phyloP scores from a whole-genome alignment of 2,888 invertebrate genomes.

The Melinopterus prodromus region DNA sequence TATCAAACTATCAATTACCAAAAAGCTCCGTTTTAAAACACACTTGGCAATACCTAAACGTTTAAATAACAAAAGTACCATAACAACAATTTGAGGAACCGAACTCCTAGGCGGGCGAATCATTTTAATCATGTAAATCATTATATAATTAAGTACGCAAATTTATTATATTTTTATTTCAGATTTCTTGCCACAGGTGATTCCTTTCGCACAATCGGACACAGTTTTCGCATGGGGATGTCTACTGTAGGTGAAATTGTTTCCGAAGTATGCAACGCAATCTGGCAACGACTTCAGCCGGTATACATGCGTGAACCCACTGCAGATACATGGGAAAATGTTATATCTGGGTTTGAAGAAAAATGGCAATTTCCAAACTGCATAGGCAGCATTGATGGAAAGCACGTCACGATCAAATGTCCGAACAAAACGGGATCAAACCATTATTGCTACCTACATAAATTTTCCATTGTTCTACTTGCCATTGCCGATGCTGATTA shows the following conservation, averaged over 20 bases:
- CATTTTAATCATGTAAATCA: too few relatives aligned
- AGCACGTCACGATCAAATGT: constrained; percentile 40
- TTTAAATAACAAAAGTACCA: too few relatives aligned
- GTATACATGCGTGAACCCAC: constrained; percentile 38
- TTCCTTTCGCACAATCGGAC: constrained; percentile 39
- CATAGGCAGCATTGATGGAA: constrained; percentile 39
- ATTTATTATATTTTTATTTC: constrained; percentile 31
- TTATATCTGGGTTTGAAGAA: constrained; percentile 35
- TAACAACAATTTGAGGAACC: too few relatives aligned
- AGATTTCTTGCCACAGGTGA: constrained; percentile 42
- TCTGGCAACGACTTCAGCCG: constrained; percentile 34
- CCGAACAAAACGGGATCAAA: constrained; percentile 40
- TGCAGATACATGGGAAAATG: constrained; percentile 37
- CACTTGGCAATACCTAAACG: too few relatives aligned
- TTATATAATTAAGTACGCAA: too few relatives aligned
- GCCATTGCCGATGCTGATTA: constrained; percentile 38
- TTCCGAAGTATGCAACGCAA: constrained; percentile 41
- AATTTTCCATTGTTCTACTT: constrained; percentile 38
- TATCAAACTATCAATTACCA: too few relatives aligned
- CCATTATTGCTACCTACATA: constrained; percentile 36
- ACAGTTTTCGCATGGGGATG: constrained; percentile 43
- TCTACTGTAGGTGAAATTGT: constrained; percentile 42
- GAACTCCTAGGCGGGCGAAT: too few relatives aligned
- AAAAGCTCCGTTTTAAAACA: too few relatives aligned
- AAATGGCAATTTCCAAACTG: constrained; percentile 44